phyloP scores from a whole-genome alignment of 2,113 vertebrate species.

The Bubo blakistoni region DNA sequence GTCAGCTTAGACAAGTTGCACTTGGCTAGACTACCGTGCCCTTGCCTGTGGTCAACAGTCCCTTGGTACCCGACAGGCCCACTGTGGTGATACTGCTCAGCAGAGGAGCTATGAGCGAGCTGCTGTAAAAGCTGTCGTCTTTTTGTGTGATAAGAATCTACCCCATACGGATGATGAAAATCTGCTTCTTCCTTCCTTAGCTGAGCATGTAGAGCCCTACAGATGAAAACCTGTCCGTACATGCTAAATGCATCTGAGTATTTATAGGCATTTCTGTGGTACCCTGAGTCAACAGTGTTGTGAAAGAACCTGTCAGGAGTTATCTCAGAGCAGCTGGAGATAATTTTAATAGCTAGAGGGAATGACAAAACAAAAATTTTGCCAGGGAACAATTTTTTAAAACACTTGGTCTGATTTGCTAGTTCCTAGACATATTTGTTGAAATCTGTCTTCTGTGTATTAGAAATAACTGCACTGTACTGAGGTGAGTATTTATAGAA shows the following conservation, averaged over 20 bases:
- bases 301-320: background rate
- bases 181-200: background rate
- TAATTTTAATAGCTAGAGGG: background rate
- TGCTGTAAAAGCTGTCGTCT: background rate
- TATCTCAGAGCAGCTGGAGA: background rate
- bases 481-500: constrained; percentile 23
- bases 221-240: background rate
- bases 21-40: background rate
- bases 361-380: background rate
- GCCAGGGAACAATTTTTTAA: background rate
- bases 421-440: background rate
- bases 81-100: background rate
- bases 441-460: background rate
- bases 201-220: background rate
- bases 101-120: background rate
- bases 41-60: background rate
- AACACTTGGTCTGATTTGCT: background rate
- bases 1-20: background rate
- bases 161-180: background rate
- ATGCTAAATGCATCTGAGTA: background rate
- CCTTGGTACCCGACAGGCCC: background rate
- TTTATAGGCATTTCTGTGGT: background rate
- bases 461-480: background rate
- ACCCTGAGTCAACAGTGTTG: background rate
- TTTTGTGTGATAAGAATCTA: background rate